A percentile compares a stretch with the other conserved stretches of the same genome.
Evolutionary conservation across 2,797 vertebrate genomes (phyloP).

Genomic region (Natrix natrix): DNA sequence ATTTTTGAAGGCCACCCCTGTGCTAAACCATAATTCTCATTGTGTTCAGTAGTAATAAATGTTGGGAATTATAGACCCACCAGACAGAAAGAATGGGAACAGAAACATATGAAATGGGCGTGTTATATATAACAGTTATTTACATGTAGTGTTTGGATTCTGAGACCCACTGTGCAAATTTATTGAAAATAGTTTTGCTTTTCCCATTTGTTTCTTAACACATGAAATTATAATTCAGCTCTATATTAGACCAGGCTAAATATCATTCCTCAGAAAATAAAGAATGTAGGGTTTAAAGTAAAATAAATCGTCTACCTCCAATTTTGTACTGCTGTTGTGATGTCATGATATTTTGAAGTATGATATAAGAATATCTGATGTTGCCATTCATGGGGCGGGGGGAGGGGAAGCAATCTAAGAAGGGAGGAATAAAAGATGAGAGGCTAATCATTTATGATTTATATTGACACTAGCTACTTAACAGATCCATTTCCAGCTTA

Average conservation of each 20-base stretch:
- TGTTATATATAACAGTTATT: not conserved
- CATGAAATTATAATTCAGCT: not conserved
- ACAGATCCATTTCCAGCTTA: conserved; percentile 9
- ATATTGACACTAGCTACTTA: not conserved
- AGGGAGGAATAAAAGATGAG: not conserved
- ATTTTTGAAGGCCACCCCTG: no score
- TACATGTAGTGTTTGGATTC: not conserved
- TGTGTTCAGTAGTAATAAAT: not conserved
- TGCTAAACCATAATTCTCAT: not conserved
- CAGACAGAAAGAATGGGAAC: not conserved
- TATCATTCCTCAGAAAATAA: not conserved
- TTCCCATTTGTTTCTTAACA: not conserved
- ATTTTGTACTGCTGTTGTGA: not conserved
- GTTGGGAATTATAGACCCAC: not conserved
- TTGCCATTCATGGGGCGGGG: not conserved
- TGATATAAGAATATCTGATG: not conserved
- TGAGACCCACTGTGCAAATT: not conserved
- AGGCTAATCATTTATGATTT: conserved; percentile 1
- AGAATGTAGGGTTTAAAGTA: not conserved
- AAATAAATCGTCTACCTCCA: not conserved
- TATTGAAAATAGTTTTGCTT: not conserved
- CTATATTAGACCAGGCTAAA: not conserved
- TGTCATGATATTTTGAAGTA: conserved; percentile 3
- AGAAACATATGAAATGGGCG: not conserved
- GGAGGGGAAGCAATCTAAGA: not conserved